Base-by-base conservation (phyloP, 1,140 invertebrate species). In the Coptotermes formosanus region DNA sequence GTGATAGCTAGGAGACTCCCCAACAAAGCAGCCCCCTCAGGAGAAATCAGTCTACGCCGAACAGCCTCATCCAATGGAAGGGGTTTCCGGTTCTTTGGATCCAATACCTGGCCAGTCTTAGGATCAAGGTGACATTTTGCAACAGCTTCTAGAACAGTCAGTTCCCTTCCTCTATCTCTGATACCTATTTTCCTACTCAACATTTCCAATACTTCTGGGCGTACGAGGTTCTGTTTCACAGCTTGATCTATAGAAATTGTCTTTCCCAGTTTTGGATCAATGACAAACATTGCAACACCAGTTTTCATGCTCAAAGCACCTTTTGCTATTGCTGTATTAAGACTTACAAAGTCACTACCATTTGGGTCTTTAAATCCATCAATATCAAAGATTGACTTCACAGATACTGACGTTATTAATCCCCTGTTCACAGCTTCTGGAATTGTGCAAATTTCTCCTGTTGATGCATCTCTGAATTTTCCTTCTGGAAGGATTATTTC, bases 311-410 rank as follows among this genome's bases (percentile, higher is more conserved):
- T 94, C 85, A 98, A 93, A 84, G 97, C 91, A 88, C 96, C 96
- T 89, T 95, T 95, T 83, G 94, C 93, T 83, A 98, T 90, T 82
- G 98, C 98, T 87, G 94, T 93, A 90, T 98, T 97, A 87, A 99
- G 95, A 89, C 95, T 97, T 81, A 99, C 92, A 89, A 95, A 96
- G 90, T 97, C 96, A 43, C 94, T 95, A 82, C 95, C 96, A 87
- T 94, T 93, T 0, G 96, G 94, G 90, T 98, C 96, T 89, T 95
- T 96, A 89, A 99, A 97, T 86, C 96, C 97, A 88, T 97, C 96
- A 86, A 98, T 97, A 90, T 98, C 96, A 90, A 98, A 98, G 86
- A 98, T 95, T 11, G 96, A 97, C 90, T 96, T 96, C 89, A 96
- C 95, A 21, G 95, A 94, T 8, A 98, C 95, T 9, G 97, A 96